Base-by-base conservation (phyloP, 2,888 invertebrate genomes). In the Artemia sp. region DNA sequence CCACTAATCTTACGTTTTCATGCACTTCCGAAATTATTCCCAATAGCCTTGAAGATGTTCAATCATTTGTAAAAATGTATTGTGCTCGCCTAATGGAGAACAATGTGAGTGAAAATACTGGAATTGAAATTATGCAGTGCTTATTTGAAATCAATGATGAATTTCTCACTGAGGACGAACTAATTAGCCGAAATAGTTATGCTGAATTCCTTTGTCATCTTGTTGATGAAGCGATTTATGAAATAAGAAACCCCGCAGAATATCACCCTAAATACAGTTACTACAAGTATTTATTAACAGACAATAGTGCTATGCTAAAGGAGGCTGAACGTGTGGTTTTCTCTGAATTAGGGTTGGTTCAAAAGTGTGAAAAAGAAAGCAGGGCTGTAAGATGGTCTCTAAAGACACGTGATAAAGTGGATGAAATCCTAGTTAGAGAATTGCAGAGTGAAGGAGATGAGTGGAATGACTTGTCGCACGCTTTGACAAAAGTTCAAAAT, bases 391-490 rank as follows among this genome's bases (percentile, higher is more conserved):
- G 83, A 72, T 85, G 85, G 81, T 84, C 84, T 72, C 79, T 83
- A 24, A 85, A 85, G 74, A 84, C 85, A 74, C 78, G 84, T 66
- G 87, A 88, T 76, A 82, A 84, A 72, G 86, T 88, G 3, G 88
- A 89, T 75, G 85, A 86, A 74, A 81, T 88, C 70, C 79, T 88
- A 70, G 84, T 87, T 51, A 80, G 84, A 70, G 88, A 88, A 77
- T 82, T 86, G 68, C 85, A 84, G 73, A 84, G 84, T 69, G 88
- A 88, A 74, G 88, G 89, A 76, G 80, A 82, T 12, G 83, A 84
- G 73, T 89, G 89, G 88, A 84, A 85, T 1, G 85, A 85, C 76
- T 88, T 86, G 75, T 85, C 86, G 76, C 79, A 82, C 68, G 88
- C 88, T 75, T 88, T 88, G 76, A 78, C 83, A 24, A 81, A 84